Percentiles rank a stretch among this genome's conserved stretches.
These are phyloP conservation scores for Tauraco hartlaubi DNA, from an alignment of 2,797 vertebrate species.

Conservation along the genomic window DNA sequence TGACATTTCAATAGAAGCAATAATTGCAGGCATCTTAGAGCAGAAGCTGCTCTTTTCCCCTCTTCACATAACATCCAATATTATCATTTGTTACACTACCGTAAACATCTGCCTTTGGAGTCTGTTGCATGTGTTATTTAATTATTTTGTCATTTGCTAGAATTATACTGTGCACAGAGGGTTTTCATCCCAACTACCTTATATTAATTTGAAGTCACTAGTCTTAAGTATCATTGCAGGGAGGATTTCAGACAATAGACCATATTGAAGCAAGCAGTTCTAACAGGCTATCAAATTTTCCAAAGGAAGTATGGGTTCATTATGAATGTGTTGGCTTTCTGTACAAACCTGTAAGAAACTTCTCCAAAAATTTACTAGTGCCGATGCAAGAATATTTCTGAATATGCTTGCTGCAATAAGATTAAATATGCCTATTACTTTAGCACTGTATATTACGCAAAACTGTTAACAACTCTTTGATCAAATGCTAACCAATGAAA, in stretches of 20 bases:
- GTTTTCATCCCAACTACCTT: conserved; percentile 6
- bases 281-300: not conserved
- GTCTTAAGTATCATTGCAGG: conserved; percentile 59
- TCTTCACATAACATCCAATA: conserved; percentile 18
- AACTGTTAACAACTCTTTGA: not conserved
- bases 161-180: conserved; percentile 34
- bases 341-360: not conserved
- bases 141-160: conserved; percentile 75
- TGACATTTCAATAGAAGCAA: not conserved
- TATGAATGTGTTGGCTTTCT: not conserved
- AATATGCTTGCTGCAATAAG: not conserved
- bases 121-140: conserved; percentile 49
- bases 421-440: not conserved
- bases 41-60: conserved; percentile 7
- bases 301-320: not conserved
- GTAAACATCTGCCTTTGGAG: conserved; percentile 17
- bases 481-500: not conserved
- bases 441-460: not conserved
- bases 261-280: not conserved
- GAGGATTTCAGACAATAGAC: conserved; percentile 3
- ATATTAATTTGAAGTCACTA: conserved; percentile 56
- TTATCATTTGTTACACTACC: not conserved
- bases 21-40: conserved; percentile 30
- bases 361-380: not conserved
- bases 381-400: not conserved